Evolutionary conservation across 2,888 invertebrate genomes (phyloP).

Genomic region (Busseola fusca): DNA sequence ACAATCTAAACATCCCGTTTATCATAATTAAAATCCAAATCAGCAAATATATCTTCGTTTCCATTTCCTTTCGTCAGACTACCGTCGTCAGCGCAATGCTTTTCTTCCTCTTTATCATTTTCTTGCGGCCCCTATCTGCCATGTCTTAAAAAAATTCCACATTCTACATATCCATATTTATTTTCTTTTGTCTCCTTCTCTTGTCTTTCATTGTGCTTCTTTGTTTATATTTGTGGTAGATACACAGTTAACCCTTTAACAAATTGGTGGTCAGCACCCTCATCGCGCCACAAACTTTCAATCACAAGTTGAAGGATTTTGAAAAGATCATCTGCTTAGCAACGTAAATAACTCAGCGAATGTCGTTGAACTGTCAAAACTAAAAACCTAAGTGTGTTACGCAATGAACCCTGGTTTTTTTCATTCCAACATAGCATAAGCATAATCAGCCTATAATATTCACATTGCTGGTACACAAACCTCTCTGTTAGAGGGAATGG

Average conservation of each 20-base stretch:
- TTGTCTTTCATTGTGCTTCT: neutral
- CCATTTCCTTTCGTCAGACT: neutral
- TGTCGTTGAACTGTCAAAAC: neutral
- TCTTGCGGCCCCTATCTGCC: neutral
- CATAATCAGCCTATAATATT: no score
- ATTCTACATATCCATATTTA: neutral
- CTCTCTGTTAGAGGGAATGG: no score
- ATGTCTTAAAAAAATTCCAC: neutral
- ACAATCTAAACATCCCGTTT: constrained; percentile 16
- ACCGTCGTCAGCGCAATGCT: neutral
- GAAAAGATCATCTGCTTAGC: neutral
- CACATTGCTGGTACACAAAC: no score
- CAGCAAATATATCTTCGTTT: neutral
- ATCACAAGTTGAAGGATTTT: neutral
- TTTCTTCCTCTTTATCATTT: neutral
- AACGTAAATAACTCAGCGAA: neutral
- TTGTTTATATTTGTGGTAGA: neutral
- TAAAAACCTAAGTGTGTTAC: neutral
- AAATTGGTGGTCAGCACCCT: neutral
- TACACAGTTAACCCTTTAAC: neutral
- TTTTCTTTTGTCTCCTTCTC: neutral
- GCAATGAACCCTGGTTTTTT: neutral
- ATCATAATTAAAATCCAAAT: constrained; percentile 1
- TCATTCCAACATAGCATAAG: neutral
- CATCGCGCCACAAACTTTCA: neutral